Evolutionary conservation across 2,888 invertebrate species (phyloP).

Genomic region (Stramonita haemastoma): DNA sequence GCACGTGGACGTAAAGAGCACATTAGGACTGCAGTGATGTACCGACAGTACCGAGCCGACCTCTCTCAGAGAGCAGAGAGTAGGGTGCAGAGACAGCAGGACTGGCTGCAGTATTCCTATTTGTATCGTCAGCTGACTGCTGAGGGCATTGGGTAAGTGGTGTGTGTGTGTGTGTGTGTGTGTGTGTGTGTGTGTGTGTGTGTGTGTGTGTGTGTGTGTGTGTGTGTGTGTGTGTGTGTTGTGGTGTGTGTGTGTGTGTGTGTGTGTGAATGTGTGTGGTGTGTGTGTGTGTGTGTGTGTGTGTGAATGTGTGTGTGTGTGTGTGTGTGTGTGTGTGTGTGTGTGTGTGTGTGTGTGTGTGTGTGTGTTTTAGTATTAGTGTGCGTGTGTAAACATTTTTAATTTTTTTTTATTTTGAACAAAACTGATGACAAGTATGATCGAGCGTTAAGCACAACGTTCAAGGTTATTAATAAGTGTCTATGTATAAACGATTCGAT

Average conservation of each 20-base stretch:
- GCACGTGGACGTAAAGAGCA: too few species aligned
- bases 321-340: not conserved
- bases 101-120: too few species aligned
- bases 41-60: too few species aligned
- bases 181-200: not conserved
- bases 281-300: not conserved
- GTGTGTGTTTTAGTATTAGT: not conserved
- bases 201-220: not conserved
- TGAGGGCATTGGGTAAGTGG: too few species aligned
- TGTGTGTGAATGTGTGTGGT: not conserved
- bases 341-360: not conserved
- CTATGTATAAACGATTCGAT: too few species aligned
- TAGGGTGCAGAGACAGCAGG: not conserved
- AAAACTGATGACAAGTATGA: too few species aligned
- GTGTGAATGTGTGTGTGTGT: not conserved
- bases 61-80: not conserved
- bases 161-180: too few species aligned
- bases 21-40: too few species aligned
- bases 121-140: too few species aligned
- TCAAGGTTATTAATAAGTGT: too few species aligned
- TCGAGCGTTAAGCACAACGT: too few species aligned
- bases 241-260: not conserved
- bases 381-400: not conserved
- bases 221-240: not conserved
- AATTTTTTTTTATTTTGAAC: not conserved